These are phyloP conservation scores for Strix aluco DNA, from an alignment of 2,113 vertebrate genomes.

Conservation along the genomic window DNA sequence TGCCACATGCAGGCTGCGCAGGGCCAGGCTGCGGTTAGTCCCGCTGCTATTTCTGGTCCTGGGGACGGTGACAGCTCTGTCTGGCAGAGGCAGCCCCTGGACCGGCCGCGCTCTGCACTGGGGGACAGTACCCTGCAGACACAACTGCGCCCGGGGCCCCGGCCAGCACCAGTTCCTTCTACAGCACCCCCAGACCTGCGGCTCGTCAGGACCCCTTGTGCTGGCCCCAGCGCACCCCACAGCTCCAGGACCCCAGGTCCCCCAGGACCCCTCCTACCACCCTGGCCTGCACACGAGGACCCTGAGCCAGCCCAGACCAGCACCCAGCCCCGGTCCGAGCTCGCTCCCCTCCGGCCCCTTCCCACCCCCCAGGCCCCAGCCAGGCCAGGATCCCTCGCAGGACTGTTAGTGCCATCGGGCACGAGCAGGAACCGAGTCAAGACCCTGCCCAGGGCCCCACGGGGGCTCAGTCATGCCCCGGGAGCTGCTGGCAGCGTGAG, in stretches of 20 bases:
- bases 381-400: neutral
- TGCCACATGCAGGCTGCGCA: neutral
- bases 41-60: neutral
- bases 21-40: neutral
- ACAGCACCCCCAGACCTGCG: neutral
- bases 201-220: accelerated
- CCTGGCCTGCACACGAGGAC: neutral
- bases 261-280: accelerated
- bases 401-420: accelerated
- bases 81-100: neutral
- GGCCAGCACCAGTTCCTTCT: neutral
- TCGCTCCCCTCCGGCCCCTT: neutral
- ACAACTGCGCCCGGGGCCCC: accelerated
- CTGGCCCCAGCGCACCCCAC: too few relatives aligned
- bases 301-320: neutral
- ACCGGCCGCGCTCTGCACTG: accelerated
- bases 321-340: accelerated
- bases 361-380: neutral
- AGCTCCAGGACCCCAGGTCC: accelerated
- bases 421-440: neutral
- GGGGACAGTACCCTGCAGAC: neutral
- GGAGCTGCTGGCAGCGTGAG: neutral
- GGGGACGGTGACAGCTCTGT: neutral
- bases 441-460: neutral
- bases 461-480: accelerated